These are phyloP conservation scores for Girardinichthys multiradiatus DNA, from an alignment of 2,113 vertebrate genomes.

Conservation along the genomic window DNA sequence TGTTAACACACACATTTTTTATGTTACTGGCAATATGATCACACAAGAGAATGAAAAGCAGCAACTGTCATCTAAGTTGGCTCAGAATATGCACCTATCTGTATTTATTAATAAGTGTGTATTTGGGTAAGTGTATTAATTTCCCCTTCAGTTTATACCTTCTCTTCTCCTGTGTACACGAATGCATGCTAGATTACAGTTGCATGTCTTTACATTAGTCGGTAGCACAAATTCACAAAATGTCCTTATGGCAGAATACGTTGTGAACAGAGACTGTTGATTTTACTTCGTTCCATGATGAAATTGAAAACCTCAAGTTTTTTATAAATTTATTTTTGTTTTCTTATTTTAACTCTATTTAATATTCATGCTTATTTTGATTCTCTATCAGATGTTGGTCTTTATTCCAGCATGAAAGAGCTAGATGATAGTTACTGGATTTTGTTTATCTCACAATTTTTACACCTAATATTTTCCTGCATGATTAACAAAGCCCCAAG, in stretches of 20 bases:
- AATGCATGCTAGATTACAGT: slow-evolving; percentile 55
- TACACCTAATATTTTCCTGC: neutral
- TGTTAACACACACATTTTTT: slow-evolving; percentile 76
- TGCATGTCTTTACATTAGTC: slow-evolving; percentile 52
- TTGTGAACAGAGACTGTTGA: neutral
- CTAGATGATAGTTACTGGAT: neutral
- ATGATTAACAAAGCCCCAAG: neutral
- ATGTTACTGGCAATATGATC: slow-evolving; percentile 99
- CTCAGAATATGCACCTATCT: slow-evolving; percentile 99
- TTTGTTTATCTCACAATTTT: neutral
- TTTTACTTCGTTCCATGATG: neutral
- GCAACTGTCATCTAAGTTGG: slow-evolving; percentile 99
- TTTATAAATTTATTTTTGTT: neutral
- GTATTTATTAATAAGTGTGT: slow-evolving; percentile 83
- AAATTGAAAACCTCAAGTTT: neutral
- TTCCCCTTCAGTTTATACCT: slow-evolving; percentile 37
- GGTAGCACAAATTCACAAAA: slow-evolving; percentile 24
- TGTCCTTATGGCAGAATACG: neutral
- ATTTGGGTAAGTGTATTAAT: slow-evolving; percentile 89
- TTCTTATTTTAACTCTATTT: neutral
- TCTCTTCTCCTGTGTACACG: slow-evolving; percentile 45
- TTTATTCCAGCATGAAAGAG: neutral
- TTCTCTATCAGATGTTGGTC: neutral
- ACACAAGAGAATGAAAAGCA: slow-evolving; percentile 85
- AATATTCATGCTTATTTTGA: neutral